Evolutionary conservation across 2,113 vertebrate species (phyloP).

Genomic region (Platysternon megacephalum): DNA sequence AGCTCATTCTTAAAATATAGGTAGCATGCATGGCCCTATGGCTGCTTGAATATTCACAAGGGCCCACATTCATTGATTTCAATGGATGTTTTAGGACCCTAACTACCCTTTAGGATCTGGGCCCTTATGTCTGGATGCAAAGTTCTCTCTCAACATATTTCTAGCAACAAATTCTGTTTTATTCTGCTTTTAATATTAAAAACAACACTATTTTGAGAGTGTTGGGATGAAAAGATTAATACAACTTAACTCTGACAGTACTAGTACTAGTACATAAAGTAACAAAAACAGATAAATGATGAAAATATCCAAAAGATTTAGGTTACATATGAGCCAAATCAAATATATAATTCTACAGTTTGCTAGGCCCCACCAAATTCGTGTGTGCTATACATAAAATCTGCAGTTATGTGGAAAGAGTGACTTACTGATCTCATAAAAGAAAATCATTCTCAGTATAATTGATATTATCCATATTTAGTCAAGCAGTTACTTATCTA

Average conservation of each 20-base stretch:
- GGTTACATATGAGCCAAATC: not conserved
- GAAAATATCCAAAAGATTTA: not conserved
- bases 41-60: not conserved
- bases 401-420: not conserved
- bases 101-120: too few species aligned
- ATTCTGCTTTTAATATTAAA: too few species aligned
- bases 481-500: not conserved
- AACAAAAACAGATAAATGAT: too few species aligned
- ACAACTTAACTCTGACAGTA: too few species aligned
- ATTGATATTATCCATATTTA: not conserved
- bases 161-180: too few species aligned
- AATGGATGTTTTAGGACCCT: not conserved
- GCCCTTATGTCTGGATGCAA: too few species aligned
- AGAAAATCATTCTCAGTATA: not conserved
- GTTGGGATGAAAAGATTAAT: too few species aligned
- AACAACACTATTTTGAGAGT: too few species aligned
- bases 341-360: not conserved
- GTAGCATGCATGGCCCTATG: not conserved
- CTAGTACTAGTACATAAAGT: too few species aligned
- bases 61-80: not conserved
- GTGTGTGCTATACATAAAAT: not conserved
- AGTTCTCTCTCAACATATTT: too few species aligned
- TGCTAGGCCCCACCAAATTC: not conserved
- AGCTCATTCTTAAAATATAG: not conserved
- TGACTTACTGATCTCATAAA: not conserved